Base-by-base conservation (phyloP, 1,140 invertebrate species). In the Macrocentrus cingulum region DNA sequence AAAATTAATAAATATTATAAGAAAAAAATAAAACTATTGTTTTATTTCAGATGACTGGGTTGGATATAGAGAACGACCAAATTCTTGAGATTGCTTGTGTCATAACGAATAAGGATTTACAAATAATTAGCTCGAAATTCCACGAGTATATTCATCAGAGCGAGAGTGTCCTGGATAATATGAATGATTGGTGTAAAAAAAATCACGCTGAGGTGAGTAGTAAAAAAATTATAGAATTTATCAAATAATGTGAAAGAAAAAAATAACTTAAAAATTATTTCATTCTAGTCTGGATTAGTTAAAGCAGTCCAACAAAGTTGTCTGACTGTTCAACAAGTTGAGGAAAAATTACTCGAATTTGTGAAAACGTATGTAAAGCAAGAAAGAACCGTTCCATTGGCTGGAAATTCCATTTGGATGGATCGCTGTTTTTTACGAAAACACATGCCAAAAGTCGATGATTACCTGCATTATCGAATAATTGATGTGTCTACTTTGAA, bases 401-500 rank as follows among this genome's bases (percentile, higher is more conserved):
- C 90, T 52, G 96, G 96, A 0, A 99, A 96, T 80, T 89, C 91
- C 51, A 84, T 98, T 5, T 90, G 92, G 66, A 88, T 89, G 81
- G 95, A 99, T 74, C 80, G 89, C 60, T 50, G 88, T 9, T 96
- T 95, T 77, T 61, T 96, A 25, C 60, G 68, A 1, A 90, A 89
- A 76, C 85, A 88, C 64, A 90, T 94, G 87, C 90, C 91, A 0
- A 75, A 63, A 32, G 70, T 95, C 11, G 70, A 90, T 68, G 68
- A 87, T 8, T 91, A 95, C 76, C 80, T 98, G 53, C 94, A 98
- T 77, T 97, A 98, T 78, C 84, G 95, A 68, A 89, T 94, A 18
- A 88, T 98, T 49, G 96, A 99, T 85, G 94, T 97, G 2, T 93
- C 90, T 25, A 85, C 89, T 2, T 78, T 98, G 1, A 97, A 97